Base-by-base conservation (phyloP, 1,140 invertebrate species). In the Drosophila dunni region DNA sequence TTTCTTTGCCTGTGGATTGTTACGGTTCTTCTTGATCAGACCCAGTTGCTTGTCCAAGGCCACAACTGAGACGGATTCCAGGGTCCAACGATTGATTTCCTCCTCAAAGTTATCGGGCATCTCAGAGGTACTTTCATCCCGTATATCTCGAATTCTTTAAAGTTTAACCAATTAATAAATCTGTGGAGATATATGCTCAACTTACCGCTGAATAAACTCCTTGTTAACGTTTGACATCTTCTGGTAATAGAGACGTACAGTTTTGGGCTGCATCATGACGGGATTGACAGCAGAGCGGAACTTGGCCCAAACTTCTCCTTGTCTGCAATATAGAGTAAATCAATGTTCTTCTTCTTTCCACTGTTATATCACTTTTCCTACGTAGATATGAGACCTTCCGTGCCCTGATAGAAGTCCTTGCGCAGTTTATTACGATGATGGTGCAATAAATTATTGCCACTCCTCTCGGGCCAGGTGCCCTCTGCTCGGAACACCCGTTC, bases 31-130 rank as follows among this genome's bases (percentile, higher is more conserved):
- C 62, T 94, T 93, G 1, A 91, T 54, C n/a, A 91, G 34, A 1
- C 85, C 89, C 13, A 91, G 44, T 24, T 85, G 71, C 13, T 66
- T 83, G 34, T 91, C 95, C 48, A 97, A 90, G 8, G 95, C 95
- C 0, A 97, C 94, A 0, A 94, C 91, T 0, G 93, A 95, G 10
- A 96, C 95, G 0, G 95, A 95, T 90, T 97, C 96, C 7, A 96
- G 82, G 3, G 95, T 93, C 95, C 95, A 95, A 75, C 95, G 94
- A 76, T 95, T 95, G 66, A 96, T 92, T 82, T 95, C 95, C 61
- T 94, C 93, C 46, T 94, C 92, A 79, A 96, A 95, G 68, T 93
- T 92, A 0, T 80, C 88, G 0, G 94, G 93, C 63, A 96, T 92
- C 89, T 94, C 94, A 63, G 93, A 93, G 17, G 94, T 93, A 53